Evolutionary conservation across 1,140 invertebrate species (phyloP), one percentile per base, ranked within the genome.

Genomic region (Microplitis mediator): DNA sequence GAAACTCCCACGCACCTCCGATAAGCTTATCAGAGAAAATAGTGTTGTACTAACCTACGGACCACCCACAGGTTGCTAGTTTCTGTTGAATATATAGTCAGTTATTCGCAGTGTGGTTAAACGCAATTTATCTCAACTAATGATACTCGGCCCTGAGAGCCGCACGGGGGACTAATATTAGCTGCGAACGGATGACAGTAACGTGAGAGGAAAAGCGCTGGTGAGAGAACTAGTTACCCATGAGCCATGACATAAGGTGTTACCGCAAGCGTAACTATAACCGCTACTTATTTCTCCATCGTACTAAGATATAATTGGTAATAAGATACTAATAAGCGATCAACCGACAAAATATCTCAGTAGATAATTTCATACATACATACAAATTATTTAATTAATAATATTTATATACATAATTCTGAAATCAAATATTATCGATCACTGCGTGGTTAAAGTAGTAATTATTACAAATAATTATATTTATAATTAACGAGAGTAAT

Each of bases 41-140:
- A 63, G 23, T 39, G 39, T 39, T 16, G 34, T 23, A 34, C 31
- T 60, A 35, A 13, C 45, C 32, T 50, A 35, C 45, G 36, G 36
- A 58, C 23, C 23, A 56, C 39, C 39, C 51, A 39, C 39, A 23
- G 9, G 23, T 68, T 34, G 51, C 56, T 31, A 6, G 9, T 63
- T 64, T 58, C 45, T 52, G 13, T 14, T 65, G 36, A n/a, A n/a
- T 31, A 52, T 23, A 23, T 62, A 56, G n/a, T 68, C 13, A 52
- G 45, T 61, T 36, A 23, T 66, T n/a, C 65, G 14, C 31, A 16
- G 32, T 58, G 69, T 74, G 71, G 78, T 79, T 80, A 78, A 80
- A 72, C 62, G 75, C 74, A 81, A 78, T 79, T 78, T 77, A 83
- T 83, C 77, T 78, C 65, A 71, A 76, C 76, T 81, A 84, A 84